Evolutionary conservation across 2,113 vertebrate species (phyloP), one percentile per base, ranked within the genome.

Genomic region (Thunnus thynnus): DNA sequence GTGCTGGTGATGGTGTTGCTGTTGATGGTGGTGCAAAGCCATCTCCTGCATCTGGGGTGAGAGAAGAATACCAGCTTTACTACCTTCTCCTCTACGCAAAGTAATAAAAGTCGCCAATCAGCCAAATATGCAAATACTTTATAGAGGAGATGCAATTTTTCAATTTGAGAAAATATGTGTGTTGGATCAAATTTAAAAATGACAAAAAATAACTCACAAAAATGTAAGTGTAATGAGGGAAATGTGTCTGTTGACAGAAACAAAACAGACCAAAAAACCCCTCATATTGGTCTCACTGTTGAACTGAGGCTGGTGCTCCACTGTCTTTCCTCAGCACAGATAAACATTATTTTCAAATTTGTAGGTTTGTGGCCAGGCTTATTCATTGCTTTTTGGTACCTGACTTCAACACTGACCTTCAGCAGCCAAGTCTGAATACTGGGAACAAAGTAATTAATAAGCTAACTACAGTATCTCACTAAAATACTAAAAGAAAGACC

Each of bases 31-130:
- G 90, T 96, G 97, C 94, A 98, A 96, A 91, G 97, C 96, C 98
- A 99, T 97, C 96, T 98, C 97, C 96, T 98, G 98, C 96, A 99
- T 99, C 97, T 99, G 90, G 83, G 90, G 94, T 76, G 91, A 93
- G 94, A 95, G 93, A 95, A 96, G 92, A 95, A 96, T 63, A 96
- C 82, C 91, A 92, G 86, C 92, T 95, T 95, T 94, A 95, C 95
- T 86, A 92, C 86, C 79, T 86, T 76, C 87, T 86, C 86, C 71
- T 86, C 79, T 25, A 62, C 72, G 86, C 82, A 91, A 55, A 51
- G 48, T 72, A 30, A 69, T 56, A 57, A 88, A 71, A 63, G 58
- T 79, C 76, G 91, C 91, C 87, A 92, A 92, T 94, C 61, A 88
- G 91, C 90, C 89, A 89, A 90, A 89, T 90, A 70, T 77, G 71